Base-by-base conservation (phyloP, 2,888 invertebrate species). In the Sylvicola cinctus region DNA sequence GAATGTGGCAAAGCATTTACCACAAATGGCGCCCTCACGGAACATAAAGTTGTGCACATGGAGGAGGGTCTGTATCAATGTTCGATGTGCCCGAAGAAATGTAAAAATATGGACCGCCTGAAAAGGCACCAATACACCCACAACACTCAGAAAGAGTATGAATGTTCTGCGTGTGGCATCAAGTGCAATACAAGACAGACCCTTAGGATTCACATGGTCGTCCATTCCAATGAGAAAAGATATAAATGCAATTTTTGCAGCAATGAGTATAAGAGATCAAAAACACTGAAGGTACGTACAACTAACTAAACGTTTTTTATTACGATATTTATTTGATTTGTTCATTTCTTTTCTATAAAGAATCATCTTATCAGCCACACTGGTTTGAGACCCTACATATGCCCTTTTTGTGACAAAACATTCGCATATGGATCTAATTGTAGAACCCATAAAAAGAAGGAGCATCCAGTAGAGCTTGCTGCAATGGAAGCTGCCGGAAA, bases 1-100 rank as follows among this genome's bases (percentile, higher is more conserved):
- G 51, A 54, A 36, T 63, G 63, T 41, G 61, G 61, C 1, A 55
- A 58, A 35, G 53, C 57, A 10, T 52, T 61, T 13, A 58, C 58
- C 20, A 60, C 62, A 3, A 54, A 57, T 31, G 60, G 62, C 2
- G 60, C 62, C 2, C 44, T 63, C 0, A 60, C 56, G 28, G 62
- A 62, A 39, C 63, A 64, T 44, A 54, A 59, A 37, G 48, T 61
- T 4, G 58, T 58, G 2, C 63, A 64, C 39, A 58, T 58, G 12
- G 58, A 60, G 2, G 58, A 56, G 4, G 51, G 55, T 3, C 62
- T 61, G 0, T 62, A 54, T 41, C 50, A 51, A 29, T 63, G 63
- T 43, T 44, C 49, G 2, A 51, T 55, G 16, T 58, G 57, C 30
- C 45, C 48, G 2, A 52, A 53, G 12, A 43, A 44, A 8, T 57